Evolutionary conservation across 2,113 vertebrate genomes (phyloP).

Genomic region (Crypturellus undulatus): DNA sequence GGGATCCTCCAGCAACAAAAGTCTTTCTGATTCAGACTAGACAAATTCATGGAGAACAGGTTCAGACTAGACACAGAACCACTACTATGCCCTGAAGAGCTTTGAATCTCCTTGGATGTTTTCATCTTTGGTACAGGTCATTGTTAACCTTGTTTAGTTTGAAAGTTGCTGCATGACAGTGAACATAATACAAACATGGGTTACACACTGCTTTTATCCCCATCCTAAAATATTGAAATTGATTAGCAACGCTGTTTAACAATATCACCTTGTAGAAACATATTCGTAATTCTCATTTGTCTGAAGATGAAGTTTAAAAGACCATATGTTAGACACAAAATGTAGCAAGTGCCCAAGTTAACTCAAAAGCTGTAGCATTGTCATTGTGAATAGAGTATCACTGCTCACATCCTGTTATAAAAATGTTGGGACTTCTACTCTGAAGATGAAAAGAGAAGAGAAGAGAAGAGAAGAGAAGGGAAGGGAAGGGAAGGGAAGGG

Average conservation of each 20-base stretch:
- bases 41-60: not conserved
- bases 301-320: not conserved
- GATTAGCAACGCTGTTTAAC: not conserved
- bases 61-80: not conserved
- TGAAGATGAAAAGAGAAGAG: no score
- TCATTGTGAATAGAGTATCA: not conserved
- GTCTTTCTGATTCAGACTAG: not conserved
- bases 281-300: not conserved
- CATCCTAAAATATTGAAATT: not conserved
- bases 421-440: not conserved
- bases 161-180: not conserved
- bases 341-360: not conserved
- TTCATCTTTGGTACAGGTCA: not conserved
- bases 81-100: not conserved
- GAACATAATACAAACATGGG: not conserved
- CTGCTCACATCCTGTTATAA: not conserved
- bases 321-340: not conserved
- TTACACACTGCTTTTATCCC: not conserved
- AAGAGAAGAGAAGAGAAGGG: no score
- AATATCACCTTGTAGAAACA: not conserved
- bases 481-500: no score
- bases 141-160: not conserved
- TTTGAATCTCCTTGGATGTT: not conserved
- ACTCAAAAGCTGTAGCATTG: not conserved
- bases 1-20: not conserved